These are phyloP conservation scores for Campoplex nolae DNA, from an alignment of 2,888 invertebrate genomes.

Conservation along the genomic window DNA sequence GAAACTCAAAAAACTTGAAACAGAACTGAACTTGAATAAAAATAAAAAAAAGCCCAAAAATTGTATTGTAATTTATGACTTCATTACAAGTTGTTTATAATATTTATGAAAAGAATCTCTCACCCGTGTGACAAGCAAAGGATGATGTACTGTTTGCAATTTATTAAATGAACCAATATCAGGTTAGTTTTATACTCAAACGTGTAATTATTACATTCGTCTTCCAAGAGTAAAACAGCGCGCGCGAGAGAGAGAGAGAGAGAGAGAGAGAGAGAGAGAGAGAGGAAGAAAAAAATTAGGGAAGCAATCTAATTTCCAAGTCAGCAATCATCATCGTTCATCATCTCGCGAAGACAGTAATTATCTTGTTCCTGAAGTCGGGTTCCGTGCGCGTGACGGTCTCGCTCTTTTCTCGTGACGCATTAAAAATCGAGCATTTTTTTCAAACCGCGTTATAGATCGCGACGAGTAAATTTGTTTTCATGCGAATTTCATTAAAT, in stretches of 20 bases:
- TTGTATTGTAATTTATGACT: slow-evolving; percentile 39
- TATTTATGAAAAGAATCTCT: slow-evolving; percentile 39
- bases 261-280: not conserved
- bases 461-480: not conserved
- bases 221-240: slow-evolving; percentile 25
- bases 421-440: slow-evolving; percentile 11
- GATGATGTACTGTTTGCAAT: slow-evolving; percentile 12
- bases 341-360: slow-evolving; percentile 54
- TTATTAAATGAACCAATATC: slow-evolving; percentile 27
- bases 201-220: slow-evolving; percentile 48
- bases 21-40: not conserved
- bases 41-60: not conserved
- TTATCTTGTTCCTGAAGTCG: slow-evolving; percentile 44
- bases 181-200: slow-evolving; percentile 44
- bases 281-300: not conserved
- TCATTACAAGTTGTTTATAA: slow-evolving; percentile 27
- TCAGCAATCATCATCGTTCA: slow-evolving; percentile 59
- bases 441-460: not conserved
- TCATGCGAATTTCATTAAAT: not conserved
- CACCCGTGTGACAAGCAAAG: slow-evolving; percentile 21
- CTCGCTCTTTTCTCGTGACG: slow-evolving; percentile 8
- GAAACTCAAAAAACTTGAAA: not conserved
- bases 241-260: not conserved
- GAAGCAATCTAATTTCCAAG: slow-evolving; percentile 53
- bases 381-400: slow-evolving; percentile 11